phyloP scores from a whole-genome alignment of 2,113 vertebrate genomes.

The Oncorhynchus keta region DNA sequence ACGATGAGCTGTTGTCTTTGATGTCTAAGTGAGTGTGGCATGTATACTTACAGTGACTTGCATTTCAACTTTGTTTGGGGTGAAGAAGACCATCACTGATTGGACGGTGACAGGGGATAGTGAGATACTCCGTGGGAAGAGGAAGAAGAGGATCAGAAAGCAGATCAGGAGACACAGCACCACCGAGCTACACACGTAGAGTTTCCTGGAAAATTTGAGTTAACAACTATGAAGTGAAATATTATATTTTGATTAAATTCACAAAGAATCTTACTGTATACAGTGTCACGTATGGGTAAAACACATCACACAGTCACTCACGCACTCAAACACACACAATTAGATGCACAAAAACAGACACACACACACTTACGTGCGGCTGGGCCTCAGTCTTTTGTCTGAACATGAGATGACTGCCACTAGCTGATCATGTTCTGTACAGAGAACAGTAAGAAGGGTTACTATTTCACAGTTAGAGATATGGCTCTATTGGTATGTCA shows the following conservation, averaged over 20 bases:
- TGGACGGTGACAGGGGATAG: conserved; percentile 85
- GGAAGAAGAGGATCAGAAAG: conserved; percentile 90
- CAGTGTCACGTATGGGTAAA: no score
- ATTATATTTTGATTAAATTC: no score
- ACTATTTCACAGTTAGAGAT: neutral
- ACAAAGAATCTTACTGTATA: no score
- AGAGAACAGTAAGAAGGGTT: neutral
- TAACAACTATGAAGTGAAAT: neutral
- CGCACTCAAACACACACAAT: neutral
- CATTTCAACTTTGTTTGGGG: conserved; percentile 51
- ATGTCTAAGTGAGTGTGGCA: no score
- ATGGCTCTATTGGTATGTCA: neutral
- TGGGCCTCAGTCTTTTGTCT: conserved; percentile 90
- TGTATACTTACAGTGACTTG: conserved; percentile 61
- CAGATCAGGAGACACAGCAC: conserved; percentile 80
- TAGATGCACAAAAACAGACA: neutral
- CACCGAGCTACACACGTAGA: conserved; percentile 87
- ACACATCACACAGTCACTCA: neutral
- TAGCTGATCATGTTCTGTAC: conserved; percentile 87
- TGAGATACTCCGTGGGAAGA: conserved; percentile 91
- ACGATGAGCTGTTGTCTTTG: neutral
- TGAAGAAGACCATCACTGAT: conserved; percentile 83
- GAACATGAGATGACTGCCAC: conserved; percentile 96
- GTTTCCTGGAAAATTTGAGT: conserved; percentile 75
- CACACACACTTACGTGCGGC: conserved; percentile 85